phyloP scores from a whole-genome alignment of 2,113 vertebrate species.

The Gasterosteus aculeatus region DNA sequence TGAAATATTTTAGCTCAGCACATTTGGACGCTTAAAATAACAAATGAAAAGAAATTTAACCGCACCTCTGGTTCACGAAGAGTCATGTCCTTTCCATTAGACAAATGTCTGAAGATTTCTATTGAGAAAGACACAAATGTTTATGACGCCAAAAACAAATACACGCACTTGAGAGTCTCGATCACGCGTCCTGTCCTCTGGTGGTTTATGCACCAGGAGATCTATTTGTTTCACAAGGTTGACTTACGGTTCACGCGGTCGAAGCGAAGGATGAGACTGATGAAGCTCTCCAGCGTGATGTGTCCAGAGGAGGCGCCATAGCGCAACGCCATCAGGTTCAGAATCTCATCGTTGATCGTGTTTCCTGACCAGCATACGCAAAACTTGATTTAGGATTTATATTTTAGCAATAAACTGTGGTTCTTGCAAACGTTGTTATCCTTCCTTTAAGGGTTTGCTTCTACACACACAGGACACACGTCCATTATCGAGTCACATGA shows the following conservation, averaged over 20 bases:
- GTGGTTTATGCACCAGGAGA: too few species aligned
- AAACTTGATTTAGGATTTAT: neutral
- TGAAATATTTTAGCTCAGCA: neutral
- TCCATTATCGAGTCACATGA: too few species aligned
- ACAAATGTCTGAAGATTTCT: conserved; percentile 65
- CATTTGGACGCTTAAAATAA: neutral
- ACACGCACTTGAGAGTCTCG: neutral
- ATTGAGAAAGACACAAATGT: neutral
- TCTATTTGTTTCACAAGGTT: neutral
- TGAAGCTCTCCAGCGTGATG: conserved; percentile 76
- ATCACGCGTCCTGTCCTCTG: neutral
- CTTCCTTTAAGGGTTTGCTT: too few species aligned
- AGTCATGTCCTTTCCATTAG: conserved; percentile 42
- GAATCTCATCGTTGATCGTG: conserved; percentile 62
- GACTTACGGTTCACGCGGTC: conserved; percentile 77
- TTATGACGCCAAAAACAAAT: neutral
- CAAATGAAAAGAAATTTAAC: neutral
- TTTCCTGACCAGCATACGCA: conserved; percentile 54
- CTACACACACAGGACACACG: neutral
- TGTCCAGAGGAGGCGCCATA: conserved; percentile 68
- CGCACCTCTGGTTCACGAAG: conserved; percentile 62
- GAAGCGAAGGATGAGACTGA: conserved; percentile 72
- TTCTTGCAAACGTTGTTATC: too few species aligned
- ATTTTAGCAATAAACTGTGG: too few species aligned
- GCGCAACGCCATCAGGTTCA: conserved; percentile 75